These are phyloP conservation scores for Nebria salina DNA, from an alignment of 2,888 invertebrate genomes.

Conservation along the genomic window DNA sequence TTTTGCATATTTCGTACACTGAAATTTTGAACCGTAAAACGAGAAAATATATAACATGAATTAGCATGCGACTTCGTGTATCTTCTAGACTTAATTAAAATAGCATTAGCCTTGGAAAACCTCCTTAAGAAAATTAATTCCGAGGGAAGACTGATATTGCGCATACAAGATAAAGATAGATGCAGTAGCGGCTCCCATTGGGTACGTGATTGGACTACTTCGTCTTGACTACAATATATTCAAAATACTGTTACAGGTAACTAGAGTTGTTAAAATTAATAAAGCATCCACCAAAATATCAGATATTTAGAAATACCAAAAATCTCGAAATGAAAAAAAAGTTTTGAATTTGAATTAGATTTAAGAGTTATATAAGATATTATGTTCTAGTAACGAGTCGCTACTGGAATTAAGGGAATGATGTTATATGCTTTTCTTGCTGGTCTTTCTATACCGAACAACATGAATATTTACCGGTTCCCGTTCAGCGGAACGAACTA, in stretches of 20 bases:
- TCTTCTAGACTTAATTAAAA: constrained; percentile 46
- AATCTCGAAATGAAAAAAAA: too few relatives aligned
- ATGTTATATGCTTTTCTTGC: not conserved
- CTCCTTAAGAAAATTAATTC: constrained; percentile 46
- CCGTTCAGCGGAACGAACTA: constrained; percentile 5
- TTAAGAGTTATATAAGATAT: too few relatives aligned
- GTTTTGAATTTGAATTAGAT: too few relatives aligned
- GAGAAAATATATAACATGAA: constrained; percentile 38
- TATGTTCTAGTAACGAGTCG: not conserved
- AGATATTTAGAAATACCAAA: too few relatives aligned
- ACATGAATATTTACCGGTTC: constrained; percentile 14
- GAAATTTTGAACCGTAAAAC: not conserved
- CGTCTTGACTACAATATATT: too few relatives aligned
- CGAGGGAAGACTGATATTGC: constrained; percentile 17
- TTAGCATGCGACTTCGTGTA: constrained; percentile 38
- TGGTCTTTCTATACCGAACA: not conserved
- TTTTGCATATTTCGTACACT: not conserved
- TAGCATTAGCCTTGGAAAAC: constrained; percentile 43
- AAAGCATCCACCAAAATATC: too few relatives aligned
- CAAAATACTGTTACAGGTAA: too few relatives aligned
- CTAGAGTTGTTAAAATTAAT: too few relatives aligned
- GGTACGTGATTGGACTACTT: not conserved
- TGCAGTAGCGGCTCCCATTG: not conserved
- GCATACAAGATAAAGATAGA: not conserved
- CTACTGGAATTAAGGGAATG: not conserved